Percentiles rank a stretch among this genome's conserved stretches.
These are phyloP conservation scores for Notothenia rossii DNA, from an alignment of 2,113 vertebrate genomes.

Conservation along the genomic window DNA sequence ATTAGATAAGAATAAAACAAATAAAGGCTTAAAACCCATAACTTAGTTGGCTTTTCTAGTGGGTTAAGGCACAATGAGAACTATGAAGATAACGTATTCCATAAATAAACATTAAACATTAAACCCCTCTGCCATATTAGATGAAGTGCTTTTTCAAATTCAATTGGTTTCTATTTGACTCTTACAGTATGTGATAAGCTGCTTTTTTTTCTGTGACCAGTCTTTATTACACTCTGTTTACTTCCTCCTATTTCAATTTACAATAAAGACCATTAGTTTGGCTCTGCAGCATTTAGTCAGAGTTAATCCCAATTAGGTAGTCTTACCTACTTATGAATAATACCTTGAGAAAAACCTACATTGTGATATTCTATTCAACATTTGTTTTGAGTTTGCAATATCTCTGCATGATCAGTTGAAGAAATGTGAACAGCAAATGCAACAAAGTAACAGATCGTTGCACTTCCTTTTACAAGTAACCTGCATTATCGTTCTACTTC, in stretches of 20 bases:
- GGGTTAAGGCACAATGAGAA: background rate
- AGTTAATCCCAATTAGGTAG: conserved; percentile 53
- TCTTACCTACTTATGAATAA: conserved; percentile 18
- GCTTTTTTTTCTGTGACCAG: conserved; percentile 14
- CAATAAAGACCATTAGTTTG: conserved; percentile 43
- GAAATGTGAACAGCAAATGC: conserved; percentile 2
- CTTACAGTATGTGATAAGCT: background rate
- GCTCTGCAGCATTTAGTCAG: conserved; percentile 35
- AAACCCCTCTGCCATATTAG: no score
- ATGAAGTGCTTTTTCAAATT: no score
- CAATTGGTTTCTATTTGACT: conserved; percentile 3
- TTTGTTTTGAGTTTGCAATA: conserved; percentile 17
- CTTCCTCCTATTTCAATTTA: conserved; percentile 46
- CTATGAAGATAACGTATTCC: background rate
- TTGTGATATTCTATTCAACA: background rate
- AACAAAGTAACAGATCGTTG: no score
- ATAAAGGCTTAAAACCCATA: no score
- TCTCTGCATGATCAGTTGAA: conserved; percentile 38
- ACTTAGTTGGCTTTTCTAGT: background rate
- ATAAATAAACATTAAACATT: background rate
- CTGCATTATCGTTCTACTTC: conserved; percentile 30
- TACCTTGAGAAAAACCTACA: conserved; percentile 1
- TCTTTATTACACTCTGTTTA: conserved; percentile 42
- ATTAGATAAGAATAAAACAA: no score
- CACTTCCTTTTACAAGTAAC: background rate